phyloP scores from a whole-genome alignment of 2,113 vertebrate genomes.

The Hymenochirus boettgeri region DNA sequence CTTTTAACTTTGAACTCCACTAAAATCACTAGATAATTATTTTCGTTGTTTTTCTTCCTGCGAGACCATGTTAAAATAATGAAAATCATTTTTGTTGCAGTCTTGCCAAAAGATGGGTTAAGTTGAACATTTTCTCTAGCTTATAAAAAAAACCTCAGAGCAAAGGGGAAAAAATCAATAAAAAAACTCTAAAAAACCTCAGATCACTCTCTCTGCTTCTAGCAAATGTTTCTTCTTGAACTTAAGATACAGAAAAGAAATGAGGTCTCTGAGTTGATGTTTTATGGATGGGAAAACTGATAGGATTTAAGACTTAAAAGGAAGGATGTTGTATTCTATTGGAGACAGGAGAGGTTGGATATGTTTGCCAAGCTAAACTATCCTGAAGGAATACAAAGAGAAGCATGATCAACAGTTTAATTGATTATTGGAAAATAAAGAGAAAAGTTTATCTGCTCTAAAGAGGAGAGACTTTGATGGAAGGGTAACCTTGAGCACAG shows the following conservation, averaged over 20 bases:
- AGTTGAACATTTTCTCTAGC: neutral
- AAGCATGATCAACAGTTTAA: conserved; percentile 21
- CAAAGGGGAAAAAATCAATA: conserved; percentile 15
- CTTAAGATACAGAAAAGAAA: conserved; percentile 4
- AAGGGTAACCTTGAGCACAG: neutral
- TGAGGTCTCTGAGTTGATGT: conserved; percentile 15
- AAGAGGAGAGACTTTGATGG: neutral
- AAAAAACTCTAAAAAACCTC: conserved; percentile 18
- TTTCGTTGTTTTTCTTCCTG: too few species aligned
- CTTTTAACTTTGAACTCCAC: too few species aligned
- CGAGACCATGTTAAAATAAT: too few species aligned
- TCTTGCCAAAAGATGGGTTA: neutral
- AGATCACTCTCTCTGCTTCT: neutral
- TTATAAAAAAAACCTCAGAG: neutral
- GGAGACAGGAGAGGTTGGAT: neutral
- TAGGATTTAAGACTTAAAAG: conserved; percentile 28
- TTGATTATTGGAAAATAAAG: conserved; percentile 34
- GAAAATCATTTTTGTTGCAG: too few species aligned
- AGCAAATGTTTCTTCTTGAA: conserved; percentile 21
- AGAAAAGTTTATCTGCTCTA: conserved; percentile 20
- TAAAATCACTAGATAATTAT: too few species aligned
- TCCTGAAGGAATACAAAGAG: conserved; percentile 17
- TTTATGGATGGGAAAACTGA: conserved; percentile 31
- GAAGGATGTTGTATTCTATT: conserved; percentile 11
- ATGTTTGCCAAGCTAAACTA: neutral